Base-by-base conservation (phyloP, 2,888 invertebrate genomes). In the Amblyjoppa proteus region DNA sequence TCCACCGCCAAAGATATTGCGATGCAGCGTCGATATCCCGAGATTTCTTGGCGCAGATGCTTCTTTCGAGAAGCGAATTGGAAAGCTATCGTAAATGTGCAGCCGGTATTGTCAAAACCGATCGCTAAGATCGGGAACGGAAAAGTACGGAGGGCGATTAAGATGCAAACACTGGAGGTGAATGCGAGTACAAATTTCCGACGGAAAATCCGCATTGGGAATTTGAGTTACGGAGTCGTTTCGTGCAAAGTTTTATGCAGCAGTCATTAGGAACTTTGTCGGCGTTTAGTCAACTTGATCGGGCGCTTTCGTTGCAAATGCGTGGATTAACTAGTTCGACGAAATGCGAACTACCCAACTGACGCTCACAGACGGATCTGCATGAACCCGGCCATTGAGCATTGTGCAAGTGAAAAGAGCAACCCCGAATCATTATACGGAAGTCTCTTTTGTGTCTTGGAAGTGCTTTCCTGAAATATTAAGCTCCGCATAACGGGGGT, bases 401-500 rank as follows among this genome's bases (percentile, higher is more conserved):
- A 45, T 71, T 76, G 76, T 53, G 53, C 51, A 53, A 76, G 61
- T 16, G 80, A 28, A 53, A 80, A 71, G 76, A 76, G 49, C 49
- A 76, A 66, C 49, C 76, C 64, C 58, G 76, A 84, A 84, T 84
- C 66, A 84, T 81, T 81, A 84, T 77, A 66, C 73, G 51, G 28
- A 71, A 31, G 69, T 83, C 56, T 64, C 79, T 78, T 85, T 80
- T 85, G 83, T 87, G 61, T 75, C 74, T 66, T 58, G 77, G 71
- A 74, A 87, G 81, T 83, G 74, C 87, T 83, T 77, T 85, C 83
- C 80, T 83, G 83, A 87, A 87, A 87, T 87, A 87, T 87, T 87
- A 87, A 85, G 78, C 83, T 81, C 56, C 34, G 28, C 76, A 49
- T 56, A 68, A 69, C 68, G 64, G 70, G 61, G 53, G 49, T 28